Conservation (phyloP, 2,113 vertebrate genomes). For the Poicephalus meyeri region DNA sequence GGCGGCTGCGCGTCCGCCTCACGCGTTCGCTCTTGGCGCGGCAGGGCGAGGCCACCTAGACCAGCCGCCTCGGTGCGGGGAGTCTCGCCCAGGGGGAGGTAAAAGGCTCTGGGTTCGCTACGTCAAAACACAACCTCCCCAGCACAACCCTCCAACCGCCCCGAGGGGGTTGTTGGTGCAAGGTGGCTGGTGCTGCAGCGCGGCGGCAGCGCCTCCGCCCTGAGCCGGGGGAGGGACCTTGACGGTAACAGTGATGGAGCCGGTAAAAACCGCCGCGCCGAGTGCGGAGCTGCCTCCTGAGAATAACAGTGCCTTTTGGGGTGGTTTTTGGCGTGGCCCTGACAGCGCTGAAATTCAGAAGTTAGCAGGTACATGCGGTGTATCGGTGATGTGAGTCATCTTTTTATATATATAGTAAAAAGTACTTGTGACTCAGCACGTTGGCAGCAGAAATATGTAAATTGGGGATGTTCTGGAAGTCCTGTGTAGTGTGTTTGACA, state of each 20-base stretch:
- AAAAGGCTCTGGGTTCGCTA: not conserved
- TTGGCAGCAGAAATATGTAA: not conserved
- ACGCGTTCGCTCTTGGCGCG: not conserved
- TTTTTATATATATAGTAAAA: not conserved
- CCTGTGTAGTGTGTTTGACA: not conserved
- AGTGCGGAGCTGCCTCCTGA: not conserved
- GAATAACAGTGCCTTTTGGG: not conserved
- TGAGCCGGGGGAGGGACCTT: not conserved
- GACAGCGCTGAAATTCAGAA: too few species aligned
- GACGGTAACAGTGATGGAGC: not conserved
- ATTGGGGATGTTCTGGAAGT: not conserved
- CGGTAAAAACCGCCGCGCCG: not conserved
- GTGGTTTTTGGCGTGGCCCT: not conserved
- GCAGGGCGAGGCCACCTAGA: not conserved
- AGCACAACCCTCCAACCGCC: not conserved
- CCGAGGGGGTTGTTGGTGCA: not conserved
- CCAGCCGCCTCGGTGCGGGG: not conserved
- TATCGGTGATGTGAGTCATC: not conserved
- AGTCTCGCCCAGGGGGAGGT: not conserved
- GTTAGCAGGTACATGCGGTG: not conserved
- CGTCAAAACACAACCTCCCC: not conserved
- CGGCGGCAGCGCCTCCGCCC: not conserved
- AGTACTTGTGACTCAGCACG: constrained; percentile 28
- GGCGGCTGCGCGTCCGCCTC: not conserved
- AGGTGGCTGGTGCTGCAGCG: not conserved